Conservation (phyloP, 2,113 vertebrate genomes). For the Pithys albifrons region DNA sequence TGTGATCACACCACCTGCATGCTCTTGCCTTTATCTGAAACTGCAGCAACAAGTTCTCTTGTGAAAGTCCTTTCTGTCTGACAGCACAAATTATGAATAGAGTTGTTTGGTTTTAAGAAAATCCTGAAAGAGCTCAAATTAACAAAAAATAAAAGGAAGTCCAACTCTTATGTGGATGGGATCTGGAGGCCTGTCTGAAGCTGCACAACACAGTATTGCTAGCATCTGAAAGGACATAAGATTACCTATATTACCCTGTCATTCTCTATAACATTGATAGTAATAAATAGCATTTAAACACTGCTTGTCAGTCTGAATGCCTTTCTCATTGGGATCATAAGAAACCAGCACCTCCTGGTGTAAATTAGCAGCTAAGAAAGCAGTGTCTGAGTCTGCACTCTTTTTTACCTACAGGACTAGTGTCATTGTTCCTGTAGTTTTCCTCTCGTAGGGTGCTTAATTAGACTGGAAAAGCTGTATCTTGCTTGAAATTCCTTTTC, state of each 20-base stretch:
- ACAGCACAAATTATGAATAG: background rate
- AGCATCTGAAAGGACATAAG: background rate
- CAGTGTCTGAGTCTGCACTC: background rate
- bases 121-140: background rate
- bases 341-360: background rate
- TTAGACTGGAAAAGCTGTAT: background rate
- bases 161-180: accelerated
- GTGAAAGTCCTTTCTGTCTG: background rate
- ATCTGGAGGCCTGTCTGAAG: background rate
- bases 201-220: accelerated
- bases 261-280: background rate
- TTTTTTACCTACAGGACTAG: background rate
- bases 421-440: background rate
- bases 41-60: background rate
- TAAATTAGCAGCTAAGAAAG: background rate
- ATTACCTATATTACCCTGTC: background rate
- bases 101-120: background rate
- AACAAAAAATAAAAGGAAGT: background rate
- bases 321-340: background rate
- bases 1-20: accelerated
- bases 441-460: background rate
- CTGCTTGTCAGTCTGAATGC: background rate
- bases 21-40: background rate
- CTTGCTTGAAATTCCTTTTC: background rate
- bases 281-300: background rate